Base-by-base conservation (phyloP, 2,888 invertebrate genomes). In the Empis stercorea region DNA sequence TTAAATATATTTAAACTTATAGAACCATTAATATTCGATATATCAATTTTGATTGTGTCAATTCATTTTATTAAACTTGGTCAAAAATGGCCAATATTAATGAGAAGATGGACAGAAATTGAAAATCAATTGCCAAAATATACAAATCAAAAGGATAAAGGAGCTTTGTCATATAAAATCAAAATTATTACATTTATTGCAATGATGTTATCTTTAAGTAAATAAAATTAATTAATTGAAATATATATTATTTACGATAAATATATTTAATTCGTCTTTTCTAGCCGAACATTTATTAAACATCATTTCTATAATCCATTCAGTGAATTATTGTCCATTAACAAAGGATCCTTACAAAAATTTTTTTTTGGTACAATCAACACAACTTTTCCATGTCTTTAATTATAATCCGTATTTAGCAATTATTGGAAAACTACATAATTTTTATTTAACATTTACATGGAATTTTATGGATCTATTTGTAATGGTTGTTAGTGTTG, bases 391-490 rank as follows among this genome's bases (percentile, higher is more conserved):
- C 44, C 48, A 52, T 17, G 47, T 60, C 0, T 44, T 62, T 15
- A 48, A 55, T 2, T 68, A 62, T 47, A 60, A 64, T 10, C 10
- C 48, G 4, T 37, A 51, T 20, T 41, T 63, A 54, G 65, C 59
- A 0, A 45, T 62, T 44, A 56, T 58, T 54, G 64, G 61, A 4
- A 65, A 63, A 51, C n/a, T 62, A 2, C 47, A 77, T 45, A 75
- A 82, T 53, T 56, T 80, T 4, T 56, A 79, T 5, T 75, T 78
- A 3, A 84, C 84, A 0, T 78, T 80, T 45, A 70, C 78, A 1
- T 85, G 84, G 84, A 84, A 80, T 58, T 83, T 79, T 50, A 81
- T 81, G 64, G 84, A 84, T 59, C 64, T 84, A 44, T 78, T 84
- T 54, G 78, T 85, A 17, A 84, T 84, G 59, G 60, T 84, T n/a